A percentile compares a stretch with the other conserved stretches of the same genome.
phyloP scores from a whole-genome alignment of 2,797 vertebrate genomes.

The Garrulus glandarius region DNA sequence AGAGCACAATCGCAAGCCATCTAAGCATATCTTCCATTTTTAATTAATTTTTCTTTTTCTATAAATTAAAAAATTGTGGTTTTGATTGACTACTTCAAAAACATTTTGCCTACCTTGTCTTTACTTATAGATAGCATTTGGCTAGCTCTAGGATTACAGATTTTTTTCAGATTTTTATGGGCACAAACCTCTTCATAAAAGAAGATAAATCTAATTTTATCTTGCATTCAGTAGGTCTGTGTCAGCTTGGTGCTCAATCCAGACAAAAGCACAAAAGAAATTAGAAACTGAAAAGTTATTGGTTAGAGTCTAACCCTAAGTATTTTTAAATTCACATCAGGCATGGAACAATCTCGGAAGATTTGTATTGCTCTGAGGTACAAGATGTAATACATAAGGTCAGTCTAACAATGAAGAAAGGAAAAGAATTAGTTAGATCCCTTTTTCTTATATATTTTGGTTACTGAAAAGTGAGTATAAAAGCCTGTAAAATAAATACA shows the following conservation, averaged over 20 bases:
- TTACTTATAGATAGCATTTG: neutral
- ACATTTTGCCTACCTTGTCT: neutral
- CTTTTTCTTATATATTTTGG: neutral
- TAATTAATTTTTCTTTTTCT: neutral
- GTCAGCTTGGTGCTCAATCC: accelerated
- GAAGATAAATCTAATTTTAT: neutral
- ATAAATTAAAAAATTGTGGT: neutral
- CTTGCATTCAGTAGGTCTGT: neutral
- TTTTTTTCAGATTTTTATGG: neutral
- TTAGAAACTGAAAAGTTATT: neutral
- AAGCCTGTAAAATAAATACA: neutral
- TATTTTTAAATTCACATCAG: neutral
- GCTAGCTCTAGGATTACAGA: neutral
- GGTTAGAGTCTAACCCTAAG: neutral
- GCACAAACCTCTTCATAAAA: neutral
- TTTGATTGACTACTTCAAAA: neutral
- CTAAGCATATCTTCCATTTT: neutral
- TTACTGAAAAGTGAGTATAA: neutral
- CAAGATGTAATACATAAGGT: neutral
- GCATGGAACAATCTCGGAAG: neutral
- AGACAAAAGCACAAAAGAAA: neutral
- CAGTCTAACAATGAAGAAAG: neutral
- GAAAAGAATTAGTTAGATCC: neutral
- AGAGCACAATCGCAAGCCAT: accelerated
- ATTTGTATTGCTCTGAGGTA: neutral